phyloP scores from a whole-genome alignment of 2,113 vertebrate genomes.

The Holacanthus passer region DNA sequence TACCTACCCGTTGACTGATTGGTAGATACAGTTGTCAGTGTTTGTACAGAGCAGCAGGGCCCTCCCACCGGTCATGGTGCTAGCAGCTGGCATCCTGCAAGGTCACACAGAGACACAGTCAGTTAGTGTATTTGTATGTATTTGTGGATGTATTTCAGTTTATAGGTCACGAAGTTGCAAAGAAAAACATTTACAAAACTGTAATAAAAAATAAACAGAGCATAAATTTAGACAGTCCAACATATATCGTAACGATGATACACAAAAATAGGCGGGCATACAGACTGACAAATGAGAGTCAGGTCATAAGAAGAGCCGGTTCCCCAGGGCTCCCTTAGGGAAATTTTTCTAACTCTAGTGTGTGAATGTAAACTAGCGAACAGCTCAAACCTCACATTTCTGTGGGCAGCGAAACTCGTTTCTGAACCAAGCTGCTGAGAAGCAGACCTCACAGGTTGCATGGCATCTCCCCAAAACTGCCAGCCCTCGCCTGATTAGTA shows the following conservation, averaged over 20 bases:
- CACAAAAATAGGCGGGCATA: conserved; percentile 5
- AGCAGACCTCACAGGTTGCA: conserved; percentile 49
- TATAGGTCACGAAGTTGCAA: neutral
- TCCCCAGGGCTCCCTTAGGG: conserved; percentile 13
- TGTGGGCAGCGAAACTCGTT: conserved; percentile 1
- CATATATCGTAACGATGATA: conserved; percentile 7
- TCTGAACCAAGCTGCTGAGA: conserved; percentile 13
- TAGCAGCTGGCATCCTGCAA: conserved; percentile 87
- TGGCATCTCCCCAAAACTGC: conserved; percentile 28
- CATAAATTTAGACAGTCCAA: neutral
- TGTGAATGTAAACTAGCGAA: conserved; percentile 42
- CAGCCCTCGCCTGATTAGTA: conserved; percentile 32
- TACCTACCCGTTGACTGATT: conserved; percentile 86
- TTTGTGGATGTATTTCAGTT: neutral
- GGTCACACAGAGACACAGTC: conserved; percentile 66
- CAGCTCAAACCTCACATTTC: conserved; percentile 29
- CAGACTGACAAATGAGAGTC: conserved; percentile 16
- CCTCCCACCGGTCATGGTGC: conserved; percentile 91
- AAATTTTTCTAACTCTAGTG: neutral
- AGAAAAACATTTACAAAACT: conserved; percentile 16
- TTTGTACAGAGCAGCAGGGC: conserved; percentile 87
- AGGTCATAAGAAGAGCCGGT: conserved; percentile 26
- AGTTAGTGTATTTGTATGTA: neutral
- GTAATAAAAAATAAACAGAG: neutral
- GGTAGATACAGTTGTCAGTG: conserved; percentile 87